Evolutionary conservation across 2,113 vertebrate genomes (phyloP).

Genomic region (Ceratotherium simum): DNA sequence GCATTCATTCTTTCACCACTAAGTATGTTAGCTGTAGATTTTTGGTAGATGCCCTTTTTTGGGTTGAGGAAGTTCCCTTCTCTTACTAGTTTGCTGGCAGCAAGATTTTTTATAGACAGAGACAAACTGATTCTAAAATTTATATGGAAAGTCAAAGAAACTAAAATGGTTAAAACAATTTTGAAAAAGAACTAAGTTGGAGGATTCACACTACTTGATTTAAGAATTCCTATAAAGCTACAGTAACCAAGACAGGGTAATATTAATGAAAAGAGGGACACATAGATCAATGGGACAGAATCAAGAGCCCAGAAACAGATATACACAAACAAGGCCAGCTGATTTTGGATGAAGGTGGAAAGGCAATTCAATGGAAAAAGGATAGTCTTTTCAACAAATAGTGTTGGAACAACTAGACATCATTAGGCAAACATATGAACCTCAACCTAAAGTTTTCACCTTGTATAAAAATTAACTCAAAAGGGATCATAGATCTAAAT

Average conservation of each 20-base stretch:
- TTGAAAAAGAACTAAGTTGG: neutral
- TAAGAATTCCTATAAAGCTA: neutral
- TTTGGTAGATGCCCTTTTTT: neutral
- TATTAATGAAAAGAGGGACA: neutral
- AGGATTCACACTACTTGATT: neutral
- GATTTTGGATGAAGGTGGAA: neutral
- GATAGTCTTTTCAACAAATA: neutral
- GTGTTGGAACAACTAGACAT: neutral
- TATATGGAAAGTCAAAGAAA: neutral
- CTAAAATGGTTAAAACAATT: neutral
- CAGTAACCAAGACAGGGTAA: neutral
- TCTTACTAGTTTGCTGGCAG: neutral
- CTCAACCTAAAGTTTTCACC: neutral
- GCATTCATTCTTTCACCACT: neutral
- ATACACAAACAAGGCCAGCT: neutral
- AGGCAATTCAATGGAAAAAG: neutral
- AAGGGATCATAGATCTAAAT: neutral
- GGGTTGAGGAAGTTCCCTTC: neutral
- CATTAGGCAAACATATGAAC: neutral
- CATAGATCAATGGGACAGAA: neutral
- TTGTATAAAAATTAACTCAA: neutral
- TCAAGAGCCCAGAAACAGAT: neutral
- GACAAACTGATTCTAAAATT: neutral
- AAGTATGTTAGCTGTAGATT: neutral
- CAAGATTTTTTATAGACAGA: neutral